These are phyloP conservation scores for Lithobates sylvaticus DNA, from an alignment of 2,797 vertebrate species.

Conservation along the genomic window DNA sequence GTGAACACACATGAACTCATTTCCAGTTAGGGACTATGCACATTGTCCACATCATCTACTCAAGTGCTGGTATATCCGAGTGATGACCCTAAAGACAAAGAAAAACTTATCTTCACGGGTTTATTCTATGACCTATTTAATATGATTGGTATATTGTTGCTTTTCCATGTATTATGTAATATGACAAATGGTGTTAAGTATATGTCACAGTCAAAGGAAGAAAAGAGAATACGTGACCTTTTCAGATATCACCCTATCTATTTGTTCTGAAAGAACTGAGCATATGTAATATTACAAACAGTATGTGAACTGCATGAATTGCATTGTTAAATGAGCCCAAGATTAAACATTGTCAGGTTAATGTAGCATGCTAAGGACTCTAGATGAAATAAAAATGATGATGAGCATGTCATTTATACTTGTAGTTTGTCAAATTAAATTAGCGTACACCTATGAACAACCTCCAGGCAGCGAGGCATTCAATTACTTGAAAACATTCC, in stretches of 20 bases:
- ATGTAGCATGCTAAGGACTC: slow-evolving; percentile 91
- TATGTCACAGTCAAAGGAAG: slow-evolving; percentile 2
- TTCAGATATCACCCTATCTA: slow-evolving; percentile 68
- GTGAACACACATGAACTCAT: neutral
- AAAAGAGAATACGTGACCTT: slow-evolving; percentile 16
- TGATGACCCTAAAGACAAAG: neutral
- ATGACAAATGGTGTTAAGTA: neutral
- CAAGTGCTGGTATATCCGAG: neutral
- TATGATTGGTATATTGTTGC: neutral
- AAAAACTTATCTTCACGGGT: neutral
- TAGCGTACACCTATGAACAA: slow-evolving; percentile 22
- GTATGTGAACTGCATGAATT: slow-evolving; percentile 90
- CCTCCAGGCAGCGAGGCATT: slow-evolving; percentile 8
- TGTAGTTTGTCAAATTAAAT: slow-evolving; percentile 60
- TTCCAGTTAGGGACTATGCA: slow-evolving; percentile 26
- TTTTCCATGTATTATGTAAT: neutral
- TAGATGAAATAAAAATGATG: slow-evolving; percentile 90
- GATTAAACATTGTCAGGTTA: slow-evolving; percentile 86
- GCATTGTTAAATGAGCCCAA: slow-evolving; percentile 85
- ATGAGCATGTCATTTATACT: slow-evolving; percentile 76
- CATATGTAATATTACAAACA: slow-evolving; percentile 77
- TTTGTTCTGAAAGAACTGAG: slow-evolving; percentile 74
- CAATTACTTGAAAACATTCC: slow-evolving; percentile 8
- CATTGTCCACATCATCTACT: neutral
- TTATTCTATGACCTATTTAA: slow-evolving; percentile 3